Evolutionary conservation across 35 echinoderm and acorn worm species (phyloP).

Genomic region (Heliocidaris erythrogramma): DNA sequence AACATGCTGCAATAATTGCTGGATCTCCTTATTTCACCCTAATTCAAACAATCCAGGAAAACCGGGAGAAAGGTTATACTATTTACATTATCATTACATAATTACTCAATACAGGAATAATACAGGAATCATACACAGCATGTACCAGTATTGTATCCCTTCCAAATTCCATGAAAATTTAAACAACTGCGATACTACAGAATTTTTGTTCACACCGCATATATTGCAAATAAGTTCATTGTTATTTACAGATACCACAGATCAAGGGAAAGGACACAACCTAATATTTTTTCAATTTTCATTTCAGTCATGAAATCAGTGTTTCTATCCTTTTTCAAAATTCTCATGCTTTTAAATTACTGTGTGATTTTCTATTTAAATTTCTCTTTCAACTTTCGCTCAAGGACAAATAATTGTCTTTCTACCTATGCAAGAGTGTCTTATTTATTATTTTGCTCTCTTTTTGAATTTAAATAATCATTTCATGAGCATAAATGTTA

Average conservation of each 20-base stretch:
- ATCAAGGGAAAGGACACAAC: too few species aligned
- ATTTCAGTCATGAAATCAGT: too few species aligned
- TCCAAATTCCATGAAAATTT: neutral
- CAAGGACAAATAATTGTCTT: neutral
- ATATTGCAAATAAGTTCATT: too few species aligned
- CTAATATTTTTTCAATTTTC: too few species aligned
- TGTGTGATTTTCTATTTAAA: too few species aligned
- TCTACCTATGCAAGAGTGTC: neutral
- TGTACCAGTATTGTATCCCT: neutral
- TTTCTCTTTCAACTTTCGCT: neutral
- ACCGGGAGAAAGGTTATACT: neutral
- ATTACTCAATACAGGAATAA: neutral
- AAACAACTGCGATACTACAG: neutral
- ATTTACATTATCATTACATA: neutral
- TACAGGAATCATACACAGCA: neutral
- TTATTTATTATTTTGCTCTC: neutral
- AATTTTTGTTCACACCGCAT: too few species aligned
- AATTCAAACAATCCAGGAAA: neutral
- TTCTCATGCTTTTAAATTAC: too few species aligned
- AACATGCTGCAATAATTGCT: neutral
- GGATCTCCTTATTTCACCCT: neutral
- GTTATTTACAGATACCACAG: too few species aligned
- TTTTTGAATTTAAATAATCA: neutral
- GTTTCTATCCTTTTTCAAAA: too few species aligned
- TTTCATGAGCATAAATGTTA: neutral